Conservation (phyloP, 1,140 invertebrate species). For the Ips typographus region DNA sequence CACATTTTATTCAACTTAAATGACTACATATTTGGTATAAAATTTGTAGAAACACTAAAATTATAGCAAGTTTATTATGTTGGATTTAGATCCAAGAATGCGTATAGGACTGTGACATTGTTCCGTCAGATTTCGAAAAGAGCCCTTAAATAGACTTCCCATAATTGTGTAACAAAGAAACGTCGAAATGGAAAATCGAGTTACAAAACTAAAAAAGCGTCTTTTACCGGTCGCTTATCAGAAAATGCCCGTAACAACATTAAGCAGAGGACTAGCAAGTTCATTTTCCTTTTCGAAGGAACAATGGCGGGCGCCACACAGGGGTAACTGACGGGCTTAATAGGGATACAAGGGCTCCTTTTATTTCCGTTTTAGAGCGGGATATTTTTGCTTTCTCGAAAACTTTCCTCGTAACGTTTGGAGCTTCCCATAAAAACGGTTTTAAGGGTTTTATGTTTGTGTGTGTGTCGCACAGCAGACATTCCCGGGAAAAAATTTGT, state of each 20-base stretch:
- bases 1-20: too few relatives aligned
- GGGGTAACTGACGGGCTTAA: conserved; percentile 16
- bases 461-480: neutral
- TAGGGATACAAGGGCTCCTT: conserved; percentile 10
- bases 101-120: too few relatives aligned
- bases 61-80: too few relatives aligned
- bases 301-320: conserved; percentile 7
- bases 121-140: too few relatives aligned
- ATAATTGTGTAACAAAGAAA: too few relatives aligned
- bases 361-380: conserved; percentile 17
- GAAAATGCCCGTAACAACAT: neutral
- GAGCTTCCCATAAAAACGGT: conserved; percentile 23
- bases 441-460: conserved; percentile 14
- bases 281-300: conserved; percentile 6
- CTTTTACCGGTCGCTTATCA: neutral
- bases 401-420: conserved; percentile 15
- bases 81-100: too few relatives aligned
- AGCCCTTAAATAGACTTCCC: too few relatives aligned
- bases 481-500: conserved; percentile 1
- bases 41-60: too few relatives aligned
- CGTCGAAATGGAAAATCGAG: too few relatives aligned
- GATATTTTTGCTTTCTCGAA: conserved; percentile 22
- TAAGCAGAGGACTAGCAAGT: conserved; percentile 1
- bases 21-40: too few relatives aligned
- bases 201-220: too few relatives aligned